Evolutionary conservation across 2,797 vertebrate genomes (phyloP), one percentile per base, ranked within the genome.

Genomic region (Bufotes viridis): DNA sequence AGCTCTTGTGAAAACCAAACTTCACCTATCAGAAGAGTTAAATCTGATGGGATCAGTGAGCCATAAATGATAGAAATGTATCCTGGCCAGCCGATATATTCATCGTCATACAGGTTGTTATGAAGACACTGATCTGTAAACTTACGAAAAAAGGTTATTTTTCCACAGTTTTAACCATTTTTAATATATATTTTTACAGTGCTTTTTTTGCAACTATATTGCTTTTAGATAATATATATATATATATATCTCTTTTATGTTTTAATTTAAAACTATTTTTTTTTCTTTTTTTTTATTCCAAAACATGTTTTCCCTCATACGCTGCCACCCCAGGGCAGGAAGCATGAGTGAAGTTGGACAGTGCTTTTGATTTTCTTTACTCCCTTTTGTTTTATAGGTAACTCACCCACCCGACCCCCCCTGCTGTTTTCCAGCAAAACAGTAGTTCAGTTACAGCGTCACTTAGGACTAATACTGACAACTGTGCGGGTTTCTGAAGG

Each of bases 201-300:
- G 96, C 96, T 96, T 96, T 96, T 67, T 96, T 96, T 96, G 96
- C 96, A 96, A 96, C 96, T 96, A 96, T 96, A 96, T 96, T 96
- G 96, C 96, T 96, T 96, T 96, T 96, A 96, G 95, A 95, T 96
- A 93, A 94, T 95, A 96, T 89, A 96, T 95, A 96, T 95, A 95
- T 96, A 96, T 95, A 81, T 75, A 96, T 96, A 95, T 96, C 94
- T 94, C 95, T 94, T 96, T 96, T 93, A 80, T 90, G 86, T 90
- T 88, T 91, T 90, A 90, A 90, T 90, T 90, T 88, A 90, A 90
- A 91, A 88, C 86, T 90, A 90, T 90, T 91, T 91, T 95, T 95
- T 96, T 95, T 95, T 95, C 95, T 95, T 94, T 93, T 96, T 95
- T 96, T 95, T 95, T 96, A 96, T 95, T 96, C 88, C 88, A 89